Base-by-base conservation (phyloP, 2,888 invertebrate species). In the Drosophila austrosaltans region DNA sequence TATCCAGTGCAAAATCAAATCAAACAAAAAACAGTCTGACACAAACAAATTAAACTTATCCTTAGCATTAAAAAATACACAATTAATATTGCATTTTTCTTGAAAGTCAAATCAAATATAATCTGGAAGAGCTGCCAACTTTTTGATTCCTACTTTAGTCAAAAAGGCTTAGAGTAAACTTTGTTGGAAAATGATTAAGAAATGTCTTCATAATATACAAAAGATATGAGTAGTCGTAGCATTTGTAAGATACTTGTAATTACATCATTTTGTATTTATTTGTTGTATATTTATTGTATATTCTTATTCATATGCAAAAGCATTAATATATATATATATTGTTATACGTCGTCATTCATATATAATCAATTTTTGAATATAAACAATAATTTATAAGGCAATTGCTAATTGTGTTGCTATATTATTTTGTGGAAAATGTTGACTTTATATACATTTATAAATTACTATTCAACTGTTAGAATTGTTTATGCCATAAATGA, bases 201-300 rank as follows among this genome's bases (percentile, higher is more conserved):
- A 48, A 25, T 36, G 36, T 36, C 36, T n/a, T 42, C 10, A 16
- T 5, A 30, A 30, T 30, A 30, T 30, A 30, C 3, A 5, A 5
- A 6, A 30, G 30, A 30, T 22, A 22, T 20, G 8, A 8, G 4
- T 25, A 48, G 48, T 48, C 25, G 48, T 48, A 48, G 48, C 48
- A 25, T 4, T 48, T 48, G 48, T 48, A 48, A 48, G 48, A 48
- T 48, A 48, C 3, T 48, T 48, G 48, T 48, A 48, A 48, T 48
- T 48, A 48, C 25, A 12, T 48, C 48, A 48, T 48, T 48, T 25
- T 48, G 22, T 48, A 48, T 48, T 48, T 48, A 48, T 48, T 48
- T 48, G 48, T 48, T 48, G 48, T 48, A 48, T 48, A 48, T 48
- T 48, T 48, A 48, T 48, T 48, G 12, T 48, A 48, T 48, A 48